Evolutionary conservation across 2,888 invertebrate genomes (phyloP), one percentile per base, ranked within the genome.

Genomic region (Sphinx pinastri): DNA sequence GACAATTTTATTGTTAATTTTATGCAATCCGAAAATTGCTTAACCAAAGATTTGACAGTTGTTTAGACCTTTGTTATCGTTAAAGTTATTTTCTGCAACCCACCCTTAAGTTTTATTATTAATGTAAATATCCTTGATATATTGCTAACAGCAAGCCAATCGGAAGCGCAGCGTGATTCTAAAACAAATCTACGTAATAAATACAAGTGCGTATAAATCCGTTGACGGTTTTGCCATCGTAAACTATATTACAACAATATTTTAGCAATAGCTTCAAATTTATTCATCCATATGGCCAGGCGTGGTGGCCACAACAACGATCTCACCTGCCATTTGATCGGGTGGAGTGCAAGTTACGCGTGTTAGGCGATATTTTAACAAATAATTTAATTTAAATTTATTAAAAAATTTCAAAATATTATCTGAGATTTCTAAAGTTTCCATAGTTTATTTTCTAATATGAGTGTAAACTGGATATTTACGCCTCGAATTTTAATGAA

Each of bases 231-330:
- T n/a, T 72, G 73, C 78, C 77, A 80, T 86, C 83, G 82, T 85
- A 86, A 88, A 84, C 79, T 80, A 82, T 79, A 76, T 69, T 73
- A 76, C 76, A 80, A 79, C 81, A 75, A 85, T 87, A 86, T 86
- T 89, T 89, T 87, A 89, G 83, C 83, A 86, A 82, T 81, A 83
- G 83, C 76, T 84, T 87, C 82, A 82, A 88, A 90, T 87, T 84
- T 88, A 90, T 89, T 87, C 83, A 80, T 86, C 88, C 90, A 92
- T 89, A 90, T 91, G 90, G 88, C 87, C 87, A 85, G 90, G 89
- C 89, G 90, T 91, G 90, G 91, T 89, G 88, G 85, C 83, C 84
- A 87, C 87, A 88, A 87, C 87, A 88, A 89, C 85, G 85, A 86
- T 85, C 86, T 91, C 93, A 92, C 92, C 92, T 93, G 92, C 90